These are phyloP conservation scores for Neosilurus mollespiculum DNA, from an alignment of 2,797 vertebrate species.

Conservation along the genomic window DNA sequence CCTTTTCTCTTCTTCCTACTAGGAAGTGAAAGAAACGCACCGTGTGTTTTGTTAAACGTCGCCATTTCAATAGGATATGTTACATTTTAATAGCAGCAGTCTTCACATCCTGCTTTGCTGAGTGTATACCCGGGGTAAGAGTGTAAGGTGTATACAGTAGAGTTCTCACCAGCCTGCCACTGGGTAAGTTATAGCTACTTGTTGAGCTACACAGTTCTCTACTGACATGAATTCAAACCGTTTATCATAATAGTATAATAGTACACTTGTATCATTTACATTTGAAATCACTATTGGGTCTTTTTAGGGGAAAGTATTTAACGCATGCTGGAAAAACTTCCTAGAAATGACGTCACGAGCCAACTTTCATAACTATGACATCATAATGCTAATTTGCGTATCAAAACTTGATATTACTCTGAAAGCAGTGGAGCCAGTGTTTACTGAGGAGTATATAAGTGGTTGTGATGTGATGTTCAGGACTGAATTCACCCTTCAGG, in stretches of 20 bases:
- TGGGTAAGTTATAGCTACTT: background rate
- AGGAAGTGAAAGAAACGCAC: slow-evolving; percentile 23
- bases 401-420: too few species aligned
- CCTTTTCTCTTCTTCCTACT: background rate
- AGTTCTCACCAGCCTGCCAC: background rate
- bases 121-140: too few species aligned
- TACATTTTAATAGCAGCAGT: background rate
- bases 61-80: slow-evolving; percentile 13
- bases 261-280: background rate
- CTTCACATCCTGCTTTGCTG: background rate
- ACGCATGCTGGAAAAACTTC: background rate
- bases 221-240: background rate
- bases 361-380: background rate
- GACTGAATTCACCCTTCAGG: too few species aligned
- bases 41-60: background rate
- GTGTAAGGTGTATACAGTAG: too few species aligned
- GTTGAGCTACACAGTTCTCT: background rate
- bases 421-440: too few species aligned
- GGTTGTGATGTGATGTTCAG: too few species aligned
- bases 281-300: background rate
- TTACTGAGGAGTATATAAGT: too few species aligned
- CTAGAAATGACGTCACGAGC: background rate
- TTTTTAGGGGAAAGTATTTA: background rate
- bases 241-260: background rate
- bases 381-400: too few species aligned